Percentiles rank a stretch among this genome's conserved stretches.
phyloP scores from a whole-genome alignment of 2,888 invertebrate species.

The Folsomia candida region DNA sequence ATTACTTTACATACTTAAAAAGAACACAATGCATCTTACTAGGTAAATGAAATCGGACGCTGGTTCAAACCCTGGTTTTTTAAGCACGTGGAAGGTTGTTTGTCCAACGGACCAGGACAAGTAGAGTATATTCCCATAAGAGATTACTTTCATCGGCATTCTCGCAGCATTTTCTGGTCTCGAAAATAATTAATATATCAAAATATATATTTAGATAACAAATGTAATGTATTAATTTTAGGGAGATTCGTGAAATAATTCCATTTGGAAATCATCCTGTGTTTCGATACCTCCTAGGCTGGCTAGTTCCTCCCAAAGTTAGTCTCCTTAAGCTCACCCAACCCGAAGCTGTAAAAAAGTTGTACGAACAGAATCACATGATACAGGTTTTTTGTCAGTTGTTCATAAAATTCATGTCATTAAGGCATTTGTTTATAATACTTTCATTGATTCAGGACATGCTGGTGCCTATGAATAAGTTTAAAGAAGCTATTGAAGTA shows the following conservation, averaged over 20 bases:
- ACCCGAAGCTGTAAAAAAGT: conserved; percentile 64
- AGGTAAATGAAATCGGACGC: conserved; percentile 69
- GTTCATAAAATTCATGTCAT: too few relatives aligned
- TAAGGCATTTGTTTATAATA: too few relatives aligned
- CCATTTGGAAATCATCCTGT: conserved; percentile 74
- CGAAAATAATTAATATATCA: too few relatives aligned
- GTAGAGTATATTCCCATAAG: conserved; percentile 73
- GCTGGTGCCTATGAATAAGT: conserved; percentile 65
- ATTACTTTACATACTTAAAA: not conserved
- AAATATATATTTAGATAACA: too few relatives aligned
- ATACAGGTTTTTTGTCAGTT: too few relatives aligned
- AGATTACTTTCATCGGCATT: conserved; percentile 80
- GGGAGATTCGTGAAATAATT: conserved; percentile 77
- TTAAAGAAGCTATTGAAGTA: conserved; percentile 63
- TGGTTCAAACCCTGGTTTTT: conserved; percentile 85
- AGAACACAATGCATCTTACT: not conserved
- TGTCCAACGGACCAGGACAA: conserved; percentile 53
- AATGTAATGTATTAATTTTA: too few relatives aligned
- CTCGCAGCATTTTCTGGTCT: conserved; percentile 78
- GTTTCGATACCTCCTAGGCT: conserved; percentile 72
- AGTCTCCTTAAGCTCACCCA: conserved; percentile 76
- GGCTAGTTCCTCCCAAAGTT: conserved; percentile 80
- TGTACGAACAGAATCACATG: conserved; percentile 75
- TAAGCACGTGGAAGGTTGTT: conserved; percentile 66
- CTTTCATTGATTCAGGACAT: conserved; percentile 66